A percentile compares a stretch with the other conserved stretches of the same genome.
Evolutionary conservation across 2,888 invertebrate species (phyloP).

Genomic region (Epirrita christyi): DNA sequence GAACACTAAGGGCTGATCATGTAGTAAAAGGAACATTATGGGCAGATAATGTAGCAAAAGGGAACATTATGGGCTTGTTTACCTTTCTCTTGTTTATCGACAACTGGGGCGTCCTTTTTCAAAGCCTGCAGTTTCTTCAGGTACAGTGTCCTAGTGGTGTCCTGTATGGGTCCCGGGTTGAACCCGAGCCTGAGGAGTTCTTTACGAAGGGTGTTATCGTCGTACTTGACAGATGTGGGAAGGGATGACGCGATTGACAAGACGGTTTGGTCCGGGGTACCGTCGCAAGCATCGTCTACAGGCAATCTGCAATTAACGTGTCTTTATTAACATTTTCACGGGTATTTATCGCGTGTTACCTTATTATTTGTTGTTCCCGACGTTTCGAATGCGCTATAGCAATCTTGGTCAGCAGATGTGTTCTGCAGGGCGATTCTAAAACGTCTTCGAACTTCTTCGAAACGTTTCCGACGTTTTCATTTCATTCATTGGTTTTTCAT

Average conservation of each 20-base stretch:
- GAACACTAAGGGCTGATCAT: too few relatives aligned
- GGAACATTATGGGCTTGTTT: too few relatives aligned
- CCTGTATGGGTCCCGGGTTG: constrained; percentile 92
- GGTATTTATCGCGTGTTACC: too few relatives aligned
- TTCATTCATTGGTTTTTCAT: too few relatives aligned
- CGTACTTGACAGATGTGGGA: constrained; percentile 82
- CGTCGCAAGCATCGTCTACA: constrained; percentile 58
- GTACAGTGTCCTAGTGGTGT: constrained; percentile 91
- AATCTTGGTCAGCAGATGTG: too few relatives aligned
- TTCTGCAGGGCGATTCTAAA: too few relatives aligned
- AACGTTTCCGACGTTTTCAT: too few relatives aligned
- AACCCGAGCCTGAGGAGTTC: constrained; percentile 88
- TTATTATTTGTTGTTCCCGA: too few relatives aligned
- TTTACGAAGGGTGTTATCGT: constrained; percentile 85
- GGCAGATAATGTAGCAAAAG: too few relatives aligned
- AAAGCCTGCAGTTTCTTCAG: constrained; percentile 88
- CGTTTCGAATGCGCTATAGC: too few relatives aligned
- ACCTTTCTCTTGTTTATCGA: constrained; percentile 55
- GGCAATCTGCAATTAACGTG: constrained; percentile 56
- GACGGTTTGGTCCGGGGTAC: constrained; percentile 65
- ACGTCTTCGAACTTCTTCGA: too few relatives aligned
- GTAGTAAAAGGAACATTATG: too few relatives aligned
- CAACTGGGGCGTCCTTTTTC: constrained; percentile 57
- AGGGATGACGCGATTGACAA: constrained; percentile 82
- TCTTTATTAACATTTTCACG: neutral